phyloP scores from a whole-genome alignment of 2,113 vertebrate genomes.

The Ranitomeya variabilis region DNA sequence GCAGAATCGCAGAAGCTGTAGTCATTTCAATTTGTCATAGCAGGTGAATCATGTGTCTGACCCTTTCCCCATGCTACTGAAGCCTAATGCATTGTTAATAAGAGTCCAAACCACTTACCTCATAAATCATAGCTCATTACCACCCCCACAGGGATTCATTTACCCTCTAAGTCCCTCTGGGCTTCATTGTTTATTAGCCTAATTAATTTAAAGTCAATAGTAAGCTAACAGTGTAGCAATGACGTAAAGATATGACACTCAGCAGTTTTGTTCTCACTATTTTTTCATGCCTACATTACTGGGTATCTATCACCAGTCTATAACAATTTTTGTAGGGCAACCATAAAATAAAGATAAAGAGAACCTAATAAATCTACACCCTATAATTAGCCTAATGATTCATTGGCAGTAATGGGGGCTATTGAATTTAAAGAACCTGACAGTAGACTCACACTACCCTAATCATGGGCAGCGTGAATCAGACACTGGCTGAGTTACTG shows the following conservation, averaged over 20 bases:
- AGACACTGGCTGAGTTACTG: no score
- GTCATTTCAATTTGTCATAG: not conserved
- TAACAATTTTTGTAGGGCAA: no score
- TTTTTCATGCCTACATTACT: no score
- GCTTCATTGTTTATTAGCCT: conserved; percentile 24
- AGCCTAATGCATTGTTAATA: conserved; percentile 26
- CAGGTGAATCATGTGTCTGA: not conserved
- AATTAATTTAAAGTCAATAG: conserved; percentile 1
- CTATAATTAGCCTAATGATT: no score
- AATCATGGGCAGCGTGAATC: no score
- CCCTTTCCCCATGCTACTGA: not conserved
- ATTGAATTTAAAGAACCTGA: no score
- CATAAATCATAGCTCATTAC: conserved; percentile 22
- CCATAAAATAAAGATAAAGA: no score
- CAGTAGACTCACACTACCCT: no score
- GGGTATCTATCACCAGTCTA: no score
- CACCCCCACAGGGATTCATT: not conserved
- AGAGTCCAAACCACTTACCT: not conserved
- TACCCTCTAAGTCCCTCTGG: not conserved
- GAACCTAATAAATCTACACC: no score
- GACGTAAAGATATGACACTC: not conserved
- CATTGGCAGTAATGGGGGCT: no score
- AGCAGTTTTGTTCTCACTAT: not conserved
- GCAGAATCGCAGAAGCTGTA: not conserved
- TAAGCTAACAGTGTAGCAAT: not conserved